Conservation (phyloP, 1,140 invertebrate genomes). For the Scaptomyza montana region DNA sequence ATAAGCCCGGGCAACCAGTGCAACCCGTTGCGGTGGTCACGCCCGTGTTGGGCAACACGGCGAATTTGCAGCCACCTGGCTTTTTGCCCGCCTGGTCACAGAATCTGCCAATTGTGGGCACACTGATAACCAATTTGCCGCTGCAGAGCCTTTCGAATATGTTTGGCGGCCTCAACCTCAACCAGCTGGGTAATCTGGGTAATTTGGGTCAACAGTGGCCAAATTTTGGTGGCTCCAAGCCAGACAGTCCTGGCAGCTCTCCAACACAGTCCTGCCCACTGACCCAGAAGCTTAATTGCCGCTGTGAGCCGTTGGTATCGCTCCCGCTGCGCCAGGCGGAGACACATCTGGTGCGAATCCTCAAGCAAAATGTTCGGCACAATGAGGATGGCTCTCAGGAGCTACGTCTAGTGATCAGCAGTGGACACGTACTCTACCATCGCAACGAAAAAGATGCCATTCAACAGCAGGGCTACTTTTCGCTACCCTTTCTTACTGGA, state of each 20-base stretch:
- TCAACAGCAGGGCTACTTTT: slow-evolving; percentile 55
- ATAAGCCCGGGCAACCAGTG: slow-evolving; percentile 19
- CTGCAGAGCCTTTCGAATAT: slow-evolving; percentile 44
- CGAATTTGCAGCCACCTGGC: slow-evolving; percentile 33
- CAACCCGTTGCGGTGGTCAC: slow-evolving; percentile 58
- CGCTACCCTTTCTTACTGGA: slow-evolving; percentile 49
- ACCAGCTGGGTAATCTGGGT: slow-evolving; percentile 50
- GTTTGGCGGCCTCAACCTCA: slow-evolving; percentile 57
- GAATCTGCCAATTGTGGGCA: slow-evolving; percentile 66
- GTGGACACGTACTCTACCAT: slow-evolving; percentile 65
- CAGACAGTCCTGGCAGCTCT: background rate
- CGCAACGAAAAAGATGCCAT: slow-evolving; percentile 28
- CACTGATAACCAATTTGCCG: slow-evolving; percentile 55
- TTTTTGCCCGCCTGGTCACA: slow-evolving; percentile 58
- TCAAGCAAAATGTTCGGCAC: slow-evolving; percentile 51
- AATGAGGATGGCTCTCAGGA: slow-evolving; percentile 68
- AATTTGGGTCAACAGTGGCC: slow-evolving; percentile 21
- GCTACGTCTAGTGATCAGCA: slow-evolving; percentile 59
- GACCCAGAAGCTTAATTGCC: slow-evolving; percentile 63
- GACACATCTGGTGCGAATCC: slow-evolving; percentile 50
- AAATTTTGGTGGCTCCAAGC: slow-evolving; percentile 13
- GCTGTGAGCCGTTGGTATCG: slow-evolving; percentile 65
- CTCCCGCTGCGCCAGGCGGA: slow-evolving; percentile 26
- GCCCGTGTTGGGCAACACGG: slow-evolving; percentile 45
- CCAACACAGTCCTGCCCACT: slow-evolving; percentile 43